A percentile compares a stretch with the other conserved stretches of the same genome.
Evolutionary conservation across 2,113 vertebrate species (phyloP).

Genomic region (Craseonycteris thonglongyai): DNA sequence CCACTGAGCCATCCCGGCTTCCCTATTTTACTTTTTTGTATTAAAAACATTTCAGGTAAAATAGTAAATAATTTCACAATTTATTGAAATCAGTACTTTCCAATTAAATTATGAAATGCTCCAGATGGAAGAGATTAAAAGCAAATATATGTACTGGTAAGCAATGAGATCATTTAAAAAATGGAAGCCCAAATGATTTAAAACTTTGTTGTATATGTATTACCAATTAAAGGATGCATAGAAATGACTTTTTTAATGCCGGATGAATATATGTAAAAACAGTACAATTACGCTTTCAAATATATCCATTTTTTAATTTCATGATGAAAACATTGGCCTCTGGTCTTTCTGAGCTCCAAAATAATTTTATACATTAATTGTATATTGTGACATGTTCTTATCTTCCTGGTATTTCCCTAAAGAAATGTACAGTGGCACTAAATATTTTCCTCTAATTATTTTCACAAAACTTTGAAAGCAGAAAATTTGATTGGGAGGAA

Average conservation of each 20-base stretch:
- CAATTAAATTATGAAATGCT: background rate
- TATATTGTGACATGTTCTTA: background rate
- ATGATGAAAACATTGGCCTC: background rate
- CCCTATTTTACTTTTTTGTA: background rate
- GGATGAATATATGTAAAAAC: background rate
- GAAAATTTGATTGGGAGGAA: background rate
- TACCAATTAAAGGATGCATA: background rate
- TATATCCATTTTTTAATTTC: background rate
- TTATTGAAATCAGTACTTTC: background rate
- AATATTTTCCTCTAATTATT: background rate
- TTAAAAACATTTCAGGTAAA: background rate
- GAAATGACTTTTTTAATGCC: background rate
- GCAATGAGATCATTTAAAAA: background rate
- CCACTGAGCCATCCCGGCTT: too few relatives aligned
- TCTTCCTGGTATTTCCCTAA: background rate
- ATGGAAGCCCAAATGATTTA: background rate
- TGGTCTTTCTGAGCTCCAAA: background rate
- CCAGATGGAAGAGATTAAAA: background rate
- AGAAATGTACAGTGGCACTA: background rate
- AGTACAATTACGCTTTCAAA: background rate
- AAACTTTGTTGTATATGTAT: background rate
- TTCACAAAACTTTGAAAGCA: background rate
- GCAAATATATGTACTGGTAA: background rate
- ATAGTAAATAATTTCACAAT: background rate
- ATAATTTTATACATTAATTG: background rate